Evolutionary conservation across 37 sponge, comb jelly and placozoan species (phyloP), one percentile per base, ranked within the genome.

Genomic region (Lycopodina hypogea): DNA sequence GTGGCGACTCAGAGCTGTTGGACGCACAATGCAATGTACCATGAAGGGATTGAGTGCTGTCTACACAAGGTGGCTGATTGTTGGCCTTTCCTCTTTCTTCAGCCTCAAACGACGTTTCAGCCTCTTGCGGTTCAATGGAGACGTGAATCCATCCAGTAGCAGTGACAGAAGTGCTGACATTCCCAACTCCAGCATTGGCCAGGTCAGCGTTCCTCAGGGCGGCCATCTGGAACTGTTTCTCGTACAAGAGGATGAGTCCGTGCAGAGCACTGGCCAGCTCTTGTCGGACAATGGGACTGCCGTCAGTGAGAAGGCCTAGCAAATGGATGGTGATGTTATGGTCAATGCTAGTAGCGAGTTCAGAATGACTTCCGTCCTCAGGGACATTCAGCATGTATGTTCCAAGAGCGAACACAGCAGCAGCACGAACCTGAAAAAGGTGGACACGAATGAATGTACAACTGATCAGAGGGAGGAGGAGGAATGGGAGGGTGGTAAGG

Each of bases 341-440:
- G 73, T 97, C 87, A 39, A 94, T 97, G 62, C 56, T 87, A 61
- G 76, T 73, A 22, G 74, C 83, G 37, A 71, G 86, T 7, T 92
- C 93, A 74, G 75, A 89, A 24, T 66, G 62, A 34, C 75, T 52
- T 22, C 66, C 72, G 19, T 78, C 90, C 56, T 68, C 78, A 39
- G 76, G 38, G 18, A 68, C 45, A 59, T 87, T 92, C 29, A 69
- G 21, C 32, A 97, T 71, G 84, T 92, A 97, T 9, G 88, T 94
- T 18, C 97, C 95, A 59, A 97, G 81, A 3, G 95, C 92, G 84
- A 90, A 97, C 39, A 92, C 93, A 32, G 86, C 95, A 50, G 92
- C 81, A 32, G 97, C 87, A 40, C 97, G 76, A 8, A 94, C 95
- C 95, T 96, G 37, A 8, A 34, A 32, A 26, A n/a, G n/a, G n/a